Evolutionary conservation across 2,888 invertebrate species (phyloP).

Genomic region (Ochropleura plecta): DNA sequence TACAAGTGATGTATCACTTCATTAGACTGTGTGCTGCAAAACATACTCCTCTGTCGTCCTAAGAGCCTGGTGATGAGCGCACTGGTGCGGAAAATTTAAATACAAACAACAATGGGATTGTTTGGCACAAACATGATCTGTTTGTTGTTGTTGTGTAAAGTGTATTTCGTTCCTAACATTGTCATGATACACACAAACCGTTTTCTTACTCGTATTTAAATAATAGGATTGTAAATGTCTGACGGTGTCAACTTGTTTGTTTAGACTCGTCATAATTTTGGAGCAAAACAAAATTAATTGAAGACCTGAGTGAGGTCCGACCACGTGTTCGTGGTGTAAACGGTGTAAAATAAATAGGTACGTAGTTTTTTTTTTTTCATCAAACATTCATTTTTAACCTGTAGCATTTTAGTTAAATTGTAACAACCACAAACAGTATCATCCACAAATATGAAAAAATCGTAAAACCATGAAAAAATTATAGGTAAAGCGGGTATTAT

Average conservation of each 20-base stretch:
- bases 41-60: slow-evolving; percentile 52
- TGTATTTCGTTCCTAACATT: not conserved
- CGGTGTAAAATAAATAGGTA: too few relatives aligned
- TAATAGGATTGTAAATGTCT: not conserved
- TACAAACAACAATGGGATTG: slow-evolving; percentile 15
- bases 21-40: slow-evolving; percentile 68
- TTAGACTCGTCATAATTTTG: not conserved
- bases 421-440: too few relatives aligned
- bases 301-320: not conserved
- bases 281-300: not conserved
- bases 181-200: not conserved
- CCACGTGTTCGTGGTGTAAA: too few relatives aligned
- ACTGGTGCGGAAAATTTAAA: slow-evolving; percentile 26
- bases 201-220: not conserved
- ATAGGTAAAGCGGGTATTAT: too few relatives aligned
- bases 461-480: too few relatives aligned
- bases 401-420: too few relatives aligned
- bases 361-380: too few relatives aligned
- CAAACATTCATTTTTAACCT: too few relatives aligned
- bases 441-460: too few relatives aligned
- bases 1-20: slow-evolving; percentile 79
- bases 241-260: not conserved
- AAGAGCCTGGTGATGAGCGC: slow-evolving; percentile 54
- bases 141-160: slow-evolving; percentile 6
- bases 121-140: not conserved